These are phyloP conservation scores for Molossus molossus DNA, from an alignment of 2,797 vertebrate species.

Conservation along the genomic window DNA sequence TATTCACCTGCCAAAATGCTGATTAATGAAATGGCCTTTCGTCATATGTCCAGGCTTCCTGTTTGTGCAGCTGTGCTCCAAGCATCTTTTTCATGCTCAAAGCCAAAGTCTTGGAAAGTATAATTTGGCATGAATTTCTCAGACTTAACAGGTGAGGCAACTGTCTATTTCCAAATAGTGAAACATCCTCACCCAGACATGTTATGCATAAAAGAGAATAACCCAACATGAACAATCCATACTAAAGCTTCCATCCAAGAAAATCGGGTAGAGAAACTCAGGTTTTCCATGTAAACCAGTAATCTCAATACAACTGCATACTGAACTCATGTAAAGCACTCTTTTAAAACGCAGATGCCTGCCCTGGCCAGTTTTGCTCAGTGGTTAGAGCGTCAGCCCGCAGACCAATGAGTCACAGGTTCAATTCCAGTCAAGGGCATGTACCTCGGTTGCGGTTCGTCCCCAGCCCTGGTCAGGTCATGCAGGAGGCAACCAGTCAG, in stretches of 20 bases:
- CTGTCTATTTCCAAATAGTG: not conserved
- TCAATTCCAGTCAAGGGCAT: not conserved
- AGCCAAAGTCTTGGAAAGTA: slow-evolving; percentile 30
- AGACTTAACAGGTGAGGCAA: not conserved
- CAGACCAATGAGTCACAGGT: not conserved
- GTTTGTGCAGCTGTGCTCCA: not conserved
- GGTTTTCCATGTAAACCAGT: not conserved
- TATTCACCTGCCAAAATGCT: slow-evolving; percentile 48
- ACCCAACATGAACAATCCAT: not conserved
- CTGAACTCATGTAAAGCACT: not conserved
- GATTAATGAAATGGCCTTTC: not conserved
- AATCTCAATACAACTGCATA: slow-evolving; percentile 12
- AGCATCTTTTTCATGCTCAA: slow-evolving; percentile 11
- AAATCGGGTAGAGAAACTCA: not conserved
- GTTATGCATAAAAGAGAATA: not conserved
- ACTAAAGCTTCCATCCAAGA: slow-evolving; percentile 32
- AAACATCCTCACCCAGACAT: slow-evolving; percentile 11
- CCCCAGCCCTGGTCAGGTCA: too few species aligned
- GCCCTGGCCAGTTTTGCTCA: not conserved
- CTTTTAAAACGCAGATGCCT: not conserved
- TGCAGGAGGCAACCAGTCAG: not conserved
- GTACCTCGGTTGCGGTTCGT: not conserved
- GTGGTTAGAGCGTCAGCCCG: not conserved
- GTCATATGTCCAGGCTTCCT: not conserved
- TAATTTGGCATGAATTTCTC: slow-evolving; percentile 39